phyloP scores from a whole-genome alignment of 2,888 invertebrate species.

The Pasiphila rectangulata region DNA sequence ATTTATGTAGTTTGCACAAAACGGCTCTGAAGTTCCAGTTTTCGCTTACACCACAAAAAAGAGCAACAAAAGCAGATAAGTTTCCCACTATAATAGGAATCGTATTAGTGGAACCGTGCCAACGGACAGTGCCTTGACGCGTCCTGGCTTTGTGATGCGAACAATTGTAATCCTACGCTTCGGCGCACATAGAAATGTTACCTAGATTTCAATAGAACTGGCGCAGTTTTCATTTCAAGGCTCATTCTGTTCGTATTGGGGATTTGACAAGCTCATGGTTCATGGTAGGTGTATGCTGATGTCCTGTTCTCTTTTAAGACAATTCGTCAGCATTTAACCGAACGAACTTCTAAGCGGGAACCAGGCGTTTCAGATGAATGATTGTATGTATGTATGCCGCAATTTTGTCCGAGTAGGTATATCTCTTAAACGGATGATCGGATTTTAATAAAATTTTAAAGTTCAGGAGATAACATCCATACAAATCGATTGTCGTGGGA shows the following conservation, averaged over 20 bases:
- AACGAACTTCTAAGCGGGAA: too few relatives aligned
- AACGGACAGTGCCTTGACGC: conserved; percentile 23
- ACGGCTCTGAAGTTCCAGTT: neutral
- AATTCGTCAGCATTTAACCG: too few relatives aligned
- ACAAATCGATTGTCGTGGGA: too few relatives aligned
- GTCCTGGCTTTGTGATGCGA: conserved; percentile 33
- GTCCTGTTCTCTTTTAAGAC: too few relatives aligned
- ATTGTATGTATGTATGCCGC: too few relatives aligned
- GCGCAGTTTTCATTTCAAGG: neutral
- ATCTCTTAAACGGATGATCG: too few relatives aligned
- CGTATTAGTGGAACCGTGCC: conserved; percentile 36
- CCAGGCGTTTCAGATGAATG: too few relatives aligned
- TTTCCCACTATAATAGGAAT: conserved; percentile 33
- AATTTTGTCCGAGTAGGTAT: too few relatives aligned
- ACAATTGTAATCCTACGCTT: conserved; percentile 32
- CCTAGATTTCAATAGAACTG: conserved; percentile 3
- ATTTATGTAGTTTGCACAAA: neutral
- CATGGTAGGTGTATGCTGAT: too few relatives aligned
- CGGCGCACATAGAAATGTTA: conserved; percentile 16
- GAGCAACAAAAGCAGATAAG: conserved; percentile 21
- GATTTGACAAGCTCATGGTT: neutral
- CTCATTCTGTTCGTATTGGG: neutral
- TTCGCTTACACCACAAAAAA: conserved; percentile 7
- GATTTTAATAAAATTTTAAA: too few relatives aligned
- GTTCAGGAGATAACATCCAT: too few relatives aligned